Evolutionary conservation across 2,888 invertebrate genomes (phyloP), one percentile per base, ranked within the genome.

Genomic region (Napeogenes inachia): DNA sequence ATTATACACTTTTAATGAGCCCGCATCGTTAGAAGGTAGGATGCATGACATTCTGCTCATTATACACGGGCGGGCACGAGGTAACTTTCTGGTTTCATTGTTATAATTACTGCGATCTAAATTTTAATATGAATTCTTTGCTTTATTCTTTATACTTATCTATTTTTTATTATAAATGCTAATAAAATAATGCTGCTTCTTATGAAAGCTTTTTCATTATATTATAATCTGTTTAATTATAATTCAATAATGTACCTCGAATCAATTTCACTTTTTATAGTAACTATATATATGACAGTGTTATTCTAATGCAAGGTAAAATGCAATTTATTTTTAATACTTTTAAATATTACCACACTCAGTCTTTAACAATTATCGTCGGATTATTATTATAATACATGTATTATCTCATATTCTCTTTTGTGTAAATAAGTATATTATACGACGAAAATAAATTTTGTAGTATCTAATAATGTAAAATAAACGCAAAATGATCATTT

Each of bases 1-100:
- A 59, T 35, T 21, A 35, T 46, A 46, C 42, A 38, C 45, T 45
- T 56, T 32, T 61, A 58, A 61, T 58, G 61, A 62, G 58, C 32
- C 42, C 32, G 42, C 61, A 32, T 62, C 61, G 55, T 62, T 57
- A 62, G 32, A 38, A 46, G n/a, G n/a, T 8, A 21, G 50, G 21
- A 47, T 47, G n/a, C 35, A 35, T 35, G 12, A 32, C 38, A 30
- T 55, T 21, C 21, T 21, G 1, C 55, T 58, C 61, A 46, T 58
- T 62, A 62, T 55, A 58, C 45, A 54, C 42, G 46, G 38, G 50
- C 5, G 46, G 21, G 45, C 13, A 50, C 30, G 50, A 50, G 50
- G 50, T 47, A 47, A 47, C 45, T 53, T 35, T 57, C 35, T 42
- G 30, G 53, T 8, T 32, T 30, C 32, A 54, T 45, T 54, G 42